Base-by-base conservation (phyloP, 2,888 invertebrate genomes). In the Tenodera sinensis region DNA sequence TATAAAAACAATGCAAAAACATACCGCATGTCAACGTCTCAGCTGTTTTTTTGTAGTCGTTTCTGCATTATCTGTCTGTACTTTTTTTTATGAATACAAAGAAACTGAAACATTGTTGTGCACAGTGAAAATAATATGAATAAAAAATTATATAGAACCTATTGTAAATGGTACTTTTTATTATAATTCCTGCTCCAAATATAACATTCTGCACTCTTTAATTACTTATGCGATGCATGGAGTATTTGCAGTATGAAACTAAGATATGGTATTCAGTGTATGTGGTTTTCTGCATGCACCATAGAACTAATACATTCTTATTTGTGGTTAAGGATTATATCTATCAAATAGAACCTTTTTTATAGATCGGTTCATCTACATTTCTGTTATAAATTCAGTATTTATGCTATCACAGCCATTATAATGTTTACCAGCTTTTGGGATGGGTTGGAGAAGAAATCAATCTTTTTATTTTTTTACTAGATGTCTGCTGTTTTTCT, bases 101-200 rank as follows among this genome's bases (percentile, higher is more conserved):
- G 89, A 90, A 42, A 88, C 89, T 89, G 89, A 90, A 90, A 89
- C 89, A 90, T 90, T 91, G 89, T 90, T 91, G 91, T 91, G 90
- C 90, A 90, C 91, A 91, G 90, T 91, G 90, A 91, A 90, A 89
- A 90, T 90, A 88, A 90, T 90, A 91, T 90, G 90, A 91, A 90
- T 90, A 90, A 91, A 91, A 90, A 90, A 88, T 89, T 90, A 90
- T 90, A 91, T 90, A 90, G 90, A 90, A 90, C 90, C 89, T 88
- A 90, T 90, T 91, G 90, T 91, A 90, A 84, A 88, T 83, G 86
- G 87, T 90, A 84, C 90, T 84, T 89, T 89, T 84, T 89, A 89
- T 87, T 90, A 89, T 88, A 87, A 87, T 90, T 90, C 89, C 89
- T 89, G 90, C 89, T 88, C 90, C 87, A 86, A 87, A 81, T 85